Evolutionary conservation across 2,113 vertebrate genomes (phyloP).

Genomic region (Herpetotheres cachinnans): DNA sequence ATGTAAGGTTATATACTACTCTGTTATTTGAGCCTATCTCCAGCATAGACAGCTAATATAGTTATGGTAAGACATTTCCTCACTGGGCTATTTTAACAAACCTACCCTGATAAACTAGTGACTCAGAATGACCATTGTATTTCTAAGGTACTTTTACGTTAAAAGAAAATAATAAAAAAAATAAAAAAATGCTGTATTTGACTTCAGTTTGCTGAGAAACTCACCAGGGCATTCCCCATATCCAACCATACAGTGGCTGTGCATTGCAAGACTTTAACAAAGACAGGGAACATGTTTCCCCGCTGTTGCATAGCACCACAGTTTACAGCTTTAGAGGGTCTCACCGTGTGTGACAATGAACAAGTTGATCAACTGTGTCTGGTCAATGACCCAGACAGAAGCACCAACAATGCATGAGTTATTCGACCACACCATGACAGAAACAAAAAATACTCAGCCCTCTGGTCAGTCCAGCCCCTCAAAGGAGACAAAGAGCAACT

Average conservation of each 20-base stretch:
- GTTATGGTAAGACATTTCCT: background rate
- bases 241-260: background rate
- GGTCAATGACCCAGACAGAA: background rate
- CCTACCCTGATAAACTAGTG: too few relatives aligned
- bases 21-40: background rate
- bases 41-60: background rate
- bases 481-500: background rate
- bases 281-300: background rate
- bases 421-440: background rate
- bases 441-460: background rate
- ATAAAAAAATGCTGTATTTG: background rate
- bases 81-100: background rate
- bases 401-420: background rate
- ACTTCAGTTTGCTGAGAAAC: background rate
- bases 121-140: background rate
- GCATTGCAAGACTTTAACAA: background rate
- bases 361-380: background rate
- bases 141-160: background rate
- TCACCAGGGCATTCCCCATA: background rate
- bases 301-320: background rate
- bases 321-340: background rate
- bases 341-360: background rate
- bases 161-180: background rate
- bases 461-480: background rate
- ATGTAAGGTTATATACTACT: background rate